Evolutionary conservation across 2,888 invertebrate genomes (phyloP).

Genomic region (Meiosimyza platycephala): DNA sequence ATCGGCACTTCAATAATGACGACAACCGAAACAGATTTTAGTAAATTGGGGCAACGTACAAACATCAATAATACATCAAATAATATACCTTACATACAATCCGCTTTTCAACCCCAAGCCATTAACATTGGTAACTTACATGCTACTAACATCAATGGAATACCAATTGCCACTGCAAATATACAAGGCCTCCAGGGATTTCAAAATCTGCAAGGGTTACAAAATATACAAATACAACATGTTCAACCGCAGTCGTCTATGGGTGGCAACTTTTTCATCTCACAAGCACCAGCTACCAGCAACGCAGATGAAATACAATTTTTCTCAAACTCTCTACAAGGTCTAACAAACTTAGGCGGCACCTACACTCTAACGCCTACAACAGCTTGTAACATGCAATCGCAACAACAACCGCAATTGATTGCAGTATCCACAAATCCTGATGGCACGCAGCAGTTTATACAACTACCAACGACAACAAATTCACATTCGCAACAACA

Average conservation of each 20-base stretch:
- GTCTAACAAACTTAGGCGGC: conserved; percentile 58
- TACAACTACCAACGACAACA: conserved; percentile 54
- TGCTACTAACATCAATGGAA: conserved; percentile 40
- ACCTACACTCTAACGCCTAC: conserved; percentile 57
- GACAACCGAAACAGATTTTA: conserved; percentile 52
- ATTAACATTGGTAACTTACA: conserved; percentile 56
- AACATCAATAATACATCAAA: conserved; percentile 41
- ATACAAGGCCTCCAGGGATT: conserved; percentile 41
- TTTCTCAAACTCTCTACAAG: conserved; percentile 59
- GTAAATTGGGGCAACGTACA: conserved; percentile 48
- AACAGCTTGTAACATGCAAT: conserved; percentile 33
- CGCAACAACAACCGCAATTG: conserved; percentile 54
- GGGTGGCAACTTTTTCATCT: conserved; percentile 61
- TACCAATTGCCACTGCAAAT: conserved; percentile 41
- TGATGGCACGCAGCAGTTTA: conserved; percentile 59
- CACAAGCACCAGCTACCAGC: conserved; percentile 48
- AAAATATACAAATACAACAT: conserved; percentile 53
- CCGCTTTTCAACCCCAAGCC: conserved; percentile 47
- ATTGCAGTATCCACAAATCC: conserved; percentile 59
- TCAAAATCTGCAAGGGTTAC: conserved; percentile 44
- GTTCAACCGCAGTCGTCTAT: conserved; percentile 57
- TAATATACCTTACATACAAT: conserved; percentile 57
- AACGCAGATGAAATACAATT: conserved; percentile 55
- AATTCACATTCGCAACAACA: conserved; percentile 26
- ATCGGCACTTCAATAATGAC: conserved; percentile 37